Base-by-base conservation (phyloP, 2,797 vertebrate genomes). In the Pangasius krempfi region DNA sequence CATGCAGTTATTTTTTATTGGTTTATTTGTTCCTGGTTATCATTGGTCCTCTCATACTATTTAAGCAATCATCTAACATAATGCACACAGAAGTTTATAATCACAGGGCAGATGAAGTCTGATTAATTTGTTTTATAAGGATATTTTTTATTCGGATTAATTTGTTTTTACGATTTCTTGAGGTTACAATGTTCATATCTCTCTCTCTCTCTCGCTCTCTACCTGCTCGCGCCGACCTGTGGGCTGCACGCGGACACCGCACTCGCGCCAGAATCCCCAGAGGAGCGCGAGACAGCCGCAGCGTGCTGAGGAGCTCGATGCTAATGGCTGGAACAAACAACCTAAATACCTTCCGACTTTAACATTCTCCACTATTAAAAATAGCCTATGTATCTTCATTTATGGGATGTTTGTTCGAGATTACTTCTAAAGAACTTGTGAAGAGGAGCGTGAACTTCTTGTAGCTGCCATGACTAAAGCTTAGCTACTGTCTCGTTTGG, bases 161-260 rank as follows among this genome's bases (percentile, higher is more conserved):
- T 47, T 47, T 47, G 47, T 9, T 47, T 47, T 47, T 9, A 47
- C 1, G 9, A 47, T 47, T 47, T 47, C 9, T 47, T 47, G 47
- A 47, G 44, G 7, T 47, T 47, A 47, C 44, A 47, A 47, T 47
- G 47, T 47, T 40, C 4, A 40, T 5, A 6, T 18, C 58, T 52
- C 66, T 64, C 70, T 62, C 25, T 20, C 70, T 44, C 52, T 27
- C 50, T 20, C 25, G 30, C 40, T 64, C 37, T 50, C 40, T 66
- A 30, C 16, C 64, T 83, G 40, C 56, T 18, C 64, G 14, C 58
- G 14, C 58, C 37, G 40, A 50, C 47, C 33, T 62, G 30, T 44
- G 68, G n/a, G 62, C 85, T 78, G 73, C 85, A 58, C 68, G 60
- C 70, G 37, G 58, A 58, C 80, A 64, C n/a, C 25, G 5, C 14